Evolutionary conservation across 2,888 invertebrate species (phyloP).

Genomic region (Apocheima hispidaria): DNA sequence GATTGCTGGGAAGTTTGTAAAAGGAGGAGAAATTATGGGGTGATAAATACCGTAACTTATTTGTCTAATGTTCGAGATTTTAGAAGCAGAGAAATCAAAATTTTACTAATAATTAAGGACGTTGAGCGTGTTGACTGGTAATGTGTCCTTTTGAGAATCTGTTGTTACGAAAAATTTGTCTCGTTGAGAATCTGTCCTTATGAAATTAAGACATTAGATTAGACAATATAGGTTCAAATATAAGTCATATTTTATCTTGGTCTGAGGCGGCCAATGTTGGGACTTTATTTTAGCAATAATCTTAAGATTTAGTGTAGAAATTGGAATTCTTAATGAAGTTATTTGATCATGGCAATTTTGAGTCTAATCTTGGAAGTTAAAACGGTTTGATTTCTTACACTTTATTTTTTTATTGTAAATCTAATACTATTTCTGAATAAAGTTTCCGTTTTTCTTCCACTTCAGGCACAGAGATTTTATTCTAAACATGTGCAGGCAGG

Average conservation of each 20-base stretch:
- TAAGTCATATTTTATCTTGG: neutral
- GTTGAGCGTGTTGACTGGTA: neutral
- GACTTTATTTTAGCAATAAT: neutral
- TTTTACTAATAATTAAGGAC: neutral
- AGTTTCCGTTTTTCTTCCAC: neutral
- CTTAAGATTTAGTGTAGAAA: too few relatives aligned
- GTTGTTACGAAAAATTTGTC: neutral
- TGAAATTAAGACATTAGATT: neutral
- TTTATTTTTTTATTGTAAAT: too few relatives aligned
- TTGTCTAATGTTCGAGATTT: constrained; percentile 32
- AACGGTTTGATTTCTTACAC: too few relatives aligned
- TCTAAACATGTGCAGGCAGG: too few relatives aligned
- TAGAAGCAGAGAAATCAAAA: neutral
- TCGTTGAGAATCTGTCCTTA: neutral
- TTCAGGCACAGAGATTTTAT: too few relatives aligned
- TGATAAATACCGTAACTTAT: constrained; percentile 40
- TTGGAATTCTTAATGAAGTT: too few relatives aligned
- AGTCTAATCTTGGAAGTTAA: too few relatives aligned
- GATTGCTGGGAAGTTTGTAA: constrained; percentile 30
- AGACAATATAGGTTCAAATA: neutral
- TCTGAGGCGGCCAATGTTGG: too few relatives aligned
- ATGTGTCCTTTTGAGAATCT: neutral
- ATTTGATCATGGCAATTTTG: too few relatives aligned
- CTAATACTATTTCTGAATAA: neutral
- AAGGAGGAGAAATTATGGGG: constrained; percentile 30